Conservation (phyloP, 2,797 vertebrate genomes). For the Poecile montanus region DNA sequence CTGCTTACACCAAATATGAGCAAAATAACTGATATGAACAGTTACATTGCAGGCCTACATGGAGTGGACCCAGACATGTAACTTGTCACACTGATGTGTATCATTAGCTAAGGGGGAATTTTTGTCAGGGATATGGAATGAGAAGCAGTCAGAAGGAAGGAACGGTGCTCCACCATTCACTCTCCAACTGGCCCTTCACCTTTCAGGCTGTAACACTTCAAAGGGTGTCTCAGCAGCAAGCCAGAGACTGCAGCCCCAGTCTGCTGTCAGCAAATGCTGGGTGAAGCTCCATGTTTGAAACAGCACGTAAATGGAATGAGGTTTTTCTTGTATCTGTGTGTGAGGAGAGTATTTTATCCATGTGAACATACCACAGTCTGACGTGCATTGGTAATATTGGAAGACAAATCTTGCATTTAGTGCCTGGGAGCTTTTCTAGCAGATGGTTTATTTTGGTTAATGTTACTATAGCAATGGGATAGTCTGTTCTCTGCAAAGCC, state of each 20-base stretch:
- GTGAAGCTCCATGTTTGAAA: background rate
- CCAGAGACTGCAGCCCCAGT: background rate
- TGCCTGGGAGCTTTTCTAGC: background rate
- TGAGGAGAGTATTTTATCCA: background rate
- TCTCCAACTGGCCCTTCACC: background rate
- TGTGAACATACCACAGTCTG: background rate
- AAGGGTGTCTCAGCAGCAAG: background rate
- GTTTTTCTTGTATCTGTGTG: background rate
- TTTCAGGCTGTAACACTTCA: background rate
- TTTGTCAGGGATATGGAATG: background rate
- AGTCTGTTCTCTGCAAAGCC: background rate
- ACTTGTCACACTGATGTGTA: background rate
- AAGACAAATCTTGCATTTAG: background rate
- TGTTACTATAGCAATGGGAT: background rate
- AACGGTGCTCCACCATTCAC: accelerated
- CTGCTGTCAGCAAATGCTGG: background rate
- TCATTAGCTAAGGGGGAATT: background rate
- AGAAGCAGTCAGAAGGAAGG: background rate
- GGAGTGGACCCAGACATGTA: background rate
- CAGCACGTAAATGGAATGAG: background rate
- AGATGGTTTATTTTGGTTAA: background rate
- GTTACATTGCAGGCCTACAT: background rate
- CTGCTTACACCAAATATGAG: background rate
- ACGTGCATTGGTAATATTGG: background rate
- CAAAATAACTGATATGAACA: background rate